Conservation (phyloP, 1,140 invertebrate species). For the Physella acuta region DNA sequence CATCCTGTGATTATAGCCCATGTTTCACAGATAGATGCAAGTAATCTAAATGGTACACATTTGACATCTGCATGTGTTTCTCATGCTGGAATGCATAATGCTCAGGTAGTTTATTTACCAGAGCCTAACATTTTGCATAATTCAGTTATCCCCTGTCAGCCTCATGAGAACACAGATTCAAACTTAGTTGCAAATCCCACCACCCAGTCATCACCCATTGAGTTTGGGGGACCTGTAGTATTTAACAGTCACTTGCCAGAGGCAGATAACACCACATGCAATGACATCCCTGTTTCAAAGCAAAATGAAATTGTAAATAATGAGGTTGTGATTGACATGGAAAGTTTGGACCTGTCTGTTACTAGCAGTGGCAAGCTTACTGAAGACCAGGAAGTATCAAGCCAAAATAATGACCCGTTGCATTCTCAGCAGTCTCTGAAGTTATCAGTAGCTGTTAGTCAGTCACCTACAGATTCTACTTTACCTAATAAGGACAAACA, state of each 20-base stretch:
- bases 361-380: neutral
- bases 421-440: neutral
- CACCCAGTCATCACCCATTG: slow-evolving; percentile 5
- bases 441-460: neutral
- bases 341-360: slow-evolving; percentile 11
- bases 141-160: neutral
- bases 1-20: neutral
- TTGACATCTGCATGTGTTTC: neutral
- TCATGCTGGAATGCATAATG: neutral
- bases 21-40: neutral
- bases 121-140: neutral
- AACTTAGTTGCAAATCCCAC: neutral
- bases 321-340: slow-evolving; percentile 20
- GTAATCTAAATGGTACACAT: neutral
- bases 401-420: neutral
- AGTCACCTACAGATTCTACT: neutral
- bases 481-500: neutral
- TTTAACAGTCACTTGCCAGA: neutral
- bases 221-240: slow-evolving; percentile 18
- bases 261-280: neutral
- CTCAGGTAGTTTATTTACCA: neutral
- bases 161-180: neutral
- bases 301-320: neutral
- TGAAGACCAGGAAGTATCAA: neutral
- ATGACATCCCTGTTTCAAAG: neutral